Conservation (phyloP, 2,797 vertebrate genomes). For the Hybognathus amarus region DNA sequence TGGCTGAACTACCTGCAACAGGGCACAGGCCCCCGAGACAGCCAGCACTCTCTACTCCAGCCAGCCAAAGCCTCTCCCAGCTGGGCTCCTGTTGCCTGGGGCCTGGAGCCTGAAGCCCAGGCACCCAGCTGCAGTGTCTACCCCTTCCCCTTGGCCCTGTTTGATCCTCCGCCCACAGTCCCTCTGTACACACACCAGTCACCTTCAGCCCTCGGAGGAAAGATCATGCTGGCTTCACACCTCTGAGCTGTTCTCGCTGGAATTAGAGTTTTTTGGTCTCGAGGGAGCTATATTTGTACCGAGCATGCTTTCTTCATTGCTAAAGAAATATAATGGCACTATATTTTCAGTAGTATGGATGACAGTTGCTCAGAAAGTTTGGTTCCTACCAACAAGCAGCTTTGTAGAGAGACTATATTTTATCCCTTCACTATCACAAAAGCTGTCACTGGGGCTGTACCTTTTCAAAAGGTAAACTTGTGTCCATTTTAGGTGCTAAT, state of each 20-base stretch:
- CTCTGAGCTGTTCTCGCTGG: constrained; percentile 19
- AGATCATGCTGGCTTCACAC: constrained; percentile 36
- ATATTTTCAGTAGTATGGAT: neutral
- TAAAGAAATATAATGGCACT: neutral
- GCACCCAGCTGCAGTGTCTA: constrained; percentile 80
- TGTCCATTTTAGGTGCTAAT: too few relatives aligned
- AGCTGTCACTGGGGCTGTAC: too few relatives aligned
- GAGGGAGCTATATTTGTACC: constrained; percentile 15
- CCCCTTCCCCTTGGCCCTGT: constrained; percentile 75
- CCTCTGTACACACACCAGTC: constrained; percentile 42
- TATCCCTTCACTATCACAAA: too few relatives aligned
- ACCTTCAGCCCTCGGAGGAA: constrained; percentile 40
- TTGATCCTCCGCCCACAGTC: constrained; percentile 70
- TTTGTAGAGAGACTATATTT: neutral
- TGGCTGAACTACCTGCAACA: constrained; percentile 79
- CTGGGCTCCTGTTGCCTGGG: constrained; percentile 71
- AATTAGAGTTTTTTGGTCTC: constrained; percentile 29
- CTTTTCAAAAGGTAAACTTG: too few relatives aligned
- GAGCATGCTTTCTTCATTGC: neutral
- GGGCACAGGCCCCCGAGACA: constrained; percentile 72
- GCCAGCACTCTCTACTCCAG: constrained; percentile 67
- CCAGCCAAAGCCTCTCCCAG: constrained; percentile 67
- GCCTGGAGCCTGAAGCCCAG: constrained; percentile 64
- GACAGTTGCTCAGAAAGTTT: neutral
- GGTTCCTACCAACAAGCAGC: neutral